These are phyloP conservation scores for Strigamia maritima DNA, from an alignment of 2,888 invertebrate genomes.

Conservation along the genomic window DNA sequence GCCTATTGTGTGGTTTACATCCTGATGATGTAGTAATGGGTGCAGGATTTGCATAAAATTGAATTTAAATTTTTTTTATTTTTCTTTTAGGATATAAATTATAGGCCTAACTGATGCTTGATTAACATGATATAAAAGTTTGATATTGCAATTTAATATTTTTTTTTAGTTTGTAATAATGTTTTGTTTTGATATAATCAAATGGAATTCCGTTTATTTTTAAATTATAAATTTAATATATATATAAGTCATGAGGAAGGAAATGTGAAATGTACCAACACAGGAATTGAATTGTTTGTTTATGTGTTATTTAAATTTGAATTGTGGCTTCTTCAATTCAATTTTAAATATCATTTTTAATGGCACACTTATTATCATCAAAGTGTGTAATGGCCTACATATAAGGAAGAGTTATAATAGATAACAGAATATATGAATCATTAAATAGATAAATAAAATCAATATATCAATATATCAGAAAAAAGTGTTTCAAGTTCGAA, in stretches of 20 bases:
- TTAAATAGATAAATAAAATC: neutral
- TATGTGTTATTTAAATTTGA: neutral
- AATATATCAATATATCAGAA: neutral
- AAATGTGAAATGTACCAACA: neutral
- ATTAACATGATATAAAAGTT: too few relatives aligned
- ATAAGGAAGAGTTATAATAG: neutral
- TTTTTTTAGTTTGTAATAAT: neutral
- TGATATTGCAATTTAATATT: too few relatives aligned
- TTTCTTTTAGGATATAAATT: too few relatives aligned
- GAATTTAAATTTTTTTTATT: too few relatives aligned
- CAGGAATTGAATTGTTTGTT: conserved; percentile 1
- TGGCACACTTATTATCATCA: neutral
- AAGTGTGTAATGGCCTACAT: neutral
- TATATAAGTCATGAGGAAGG: too few relatives aligned
- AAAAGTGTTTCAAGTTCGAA: too few relatives aligned
- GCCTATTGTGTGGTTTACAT: neutral
- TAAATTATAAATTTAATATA: too few relatives aligned
- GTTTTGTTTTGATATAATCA: neutral
- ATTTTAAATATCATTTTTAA: neutral
- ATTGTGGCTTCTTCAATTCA: conserved; percentile 1
- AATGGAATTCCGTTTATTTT: neutral
- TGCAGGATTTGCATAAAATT: neutral
- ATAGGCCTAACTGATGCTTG: too few relatives aligned
- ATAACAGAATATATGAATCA: neutral
- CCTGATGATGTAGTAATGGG: neutral